These are phyloP conservation scores for Tautogolabrus adspersus DNA, from an alignment of 2,113 vertebrate genomes.

Conservation along the genomic window DNA sequence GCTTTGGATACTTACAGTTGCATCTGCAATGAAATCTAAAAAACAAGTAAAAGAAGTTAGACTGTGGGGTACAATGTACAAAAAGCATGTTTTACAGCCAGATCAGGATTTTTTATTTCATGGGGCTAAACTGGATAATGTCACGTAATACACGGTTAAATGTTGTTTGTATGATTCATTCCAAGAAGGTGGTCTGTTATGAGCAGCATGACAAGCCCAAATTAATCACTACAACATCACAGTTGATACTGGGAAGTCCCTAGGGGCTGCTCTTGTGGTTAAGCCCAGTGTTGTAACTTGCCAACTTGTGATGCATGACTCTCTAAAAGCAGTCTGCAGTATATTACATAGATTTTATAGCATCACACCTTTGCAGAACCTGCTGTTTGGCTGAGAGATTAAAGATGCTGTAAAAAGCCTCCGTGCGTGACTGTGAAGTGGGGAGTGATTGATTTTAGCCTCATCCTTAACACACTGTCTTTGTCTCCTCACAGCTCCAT, in stretches of 20 bases:
- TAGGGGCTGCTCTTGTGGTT: slow-evolving; percentile 49
- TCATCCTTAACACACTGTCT: slow-evolving; percentile 41
- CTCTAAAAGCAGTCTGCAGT: slow-evolving; percentile 45
- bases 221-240: slow-evolving; percentile 56
- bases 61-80: too few relatives aligned
- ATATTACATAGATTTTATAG: slow-evolving; percentile 56
- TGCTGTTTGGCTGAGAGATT: slow-evolving; percentile 52
- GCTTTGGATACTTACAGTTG: too few relatives aligned
- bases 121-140: not conserved
- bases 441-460: slow-evolving; percentile 33
- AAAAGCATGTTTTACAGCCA: slow-evolving; percentile 3
- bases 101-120: slow-evolving; percentile 21
- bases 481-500: slow-evolving; percentile 88
- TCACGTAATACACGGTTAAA: not conserved
- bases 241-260: slow-evolving; percentile 69
- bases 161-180: not conserved
- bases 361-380: slow-evolving; percentile 42
- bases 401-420: slow-evolving; percentile 56
- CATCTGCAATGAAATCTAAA: too few relatives aligned
- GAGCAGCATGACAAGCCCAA: slow-evolving; percentile 32
- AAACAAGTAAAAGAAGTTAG: too few relatives aligned
- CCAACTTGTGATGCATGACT: slow-evolving; percentile 39
- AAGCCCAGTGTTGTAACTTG: slow-evolving; percentile 54
- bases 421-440: slow-evolving; percentile 19
- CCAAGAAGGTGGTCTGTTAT: slow-evolving; percentile 40